Percentiles rank a stretch among this genome's conserved stretches.
These are phyloP conservation scores for Dendrocopos noguchii DNA, from an alignment of 2,113 vertebrate genomes.

Conservation along the genomic window DNA sequence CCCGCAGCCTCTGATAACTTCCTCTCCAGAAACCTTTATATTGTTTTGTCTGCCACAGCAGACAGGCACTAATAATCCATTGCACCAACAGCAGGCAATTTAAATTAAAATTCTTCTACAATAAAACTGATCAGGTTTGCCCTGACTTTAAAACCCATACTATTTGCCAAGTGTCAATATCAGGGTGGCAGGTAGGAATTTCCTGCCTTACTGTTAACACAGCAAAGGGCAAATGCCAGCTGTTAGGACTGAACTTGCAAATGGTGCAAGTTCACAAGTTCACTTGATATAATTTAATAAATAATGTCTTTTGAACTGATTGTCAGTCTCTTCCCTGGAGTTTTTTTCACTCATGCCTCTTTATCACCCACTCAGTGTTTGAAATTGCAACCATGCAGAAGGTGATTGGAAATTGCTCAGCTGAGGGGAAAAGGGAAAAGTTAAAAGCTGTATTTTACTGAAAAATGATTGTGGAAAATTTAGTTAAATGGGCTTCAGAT, in stretches of 20 bases:
- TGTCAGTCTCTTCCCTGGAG: background rate
- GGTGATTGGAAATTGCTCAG: background rate
- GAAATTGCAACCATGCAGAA: background rate
- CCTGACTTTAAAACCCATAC: background rate
- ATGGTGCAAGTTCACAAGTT: background rate
- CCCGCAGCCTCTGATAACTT: background rate
- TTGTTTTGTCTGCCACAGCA: background rate
- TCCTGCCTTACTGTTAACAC: background rate
- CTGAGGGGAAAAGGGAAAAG: rapidly evolving
- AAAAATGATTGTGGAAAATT: background rate
- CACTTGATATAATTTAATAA: background rate
- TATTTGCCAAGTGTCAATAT: background rate
- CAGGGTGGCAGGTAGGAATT: background rate
- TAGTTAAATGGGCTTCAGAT: background rate
- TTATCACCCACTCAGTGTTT: background rate
- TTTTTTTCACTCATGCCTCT: background rate
- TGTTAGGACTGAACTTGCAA: background rate
- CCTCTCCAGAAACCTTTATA: background rate
- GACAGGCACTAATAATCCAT: background rate
- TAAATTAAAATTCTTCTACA: slow-evolving; percentile 15
- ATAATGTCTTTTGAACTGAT: background rate
- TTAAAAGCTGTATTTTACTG: background rate
- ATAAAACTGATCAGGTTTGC: background rate
- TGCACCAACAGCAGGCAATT: background rate
- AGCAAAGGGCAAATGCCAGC: background rate